phyloP scores from a whole-genome alignment of 2,113 vertebrate species.

The Pantherophis guttatus region DNA sequence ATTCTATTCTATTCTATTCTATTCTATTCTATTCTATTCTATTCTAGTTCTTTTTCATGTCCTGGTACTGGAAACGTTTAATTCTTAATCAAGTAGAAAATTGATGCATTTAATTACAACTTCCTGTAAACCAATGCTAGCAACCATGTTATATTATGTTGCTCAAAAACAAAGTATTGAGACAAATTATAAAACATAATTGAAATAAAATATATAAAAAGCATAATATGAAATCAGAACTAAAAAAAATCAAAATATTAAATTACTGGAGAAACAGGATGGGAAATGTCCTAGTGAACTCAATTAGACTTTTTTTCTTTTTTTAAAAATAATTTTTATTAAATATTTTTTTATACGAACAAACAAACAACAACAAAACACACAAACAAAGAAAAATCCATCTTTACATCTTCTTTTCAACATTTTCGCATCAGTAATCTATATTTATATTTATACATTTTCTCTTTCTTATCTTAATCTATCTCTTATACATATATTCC shows the following conservation, averaged over 20 bases:
- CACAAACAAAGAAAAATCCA: too few species aligned
- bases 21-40: too few species aligned
- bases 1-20: too few species aligned
- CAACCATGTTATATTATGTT: background rate
- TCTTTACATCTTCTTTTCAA: too few species aligned
- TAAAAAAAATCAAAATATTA: background rate
- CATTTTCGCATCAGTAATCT: too few species aligned
- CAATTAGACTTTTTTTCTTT: background rate
- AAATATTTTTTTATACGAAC: too few species aligned
- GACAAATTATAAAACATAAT: background rate
- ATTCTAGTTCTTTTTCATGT: background rate
- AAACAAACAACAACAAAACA: too few species aligned
- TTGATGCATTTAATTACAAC: background rate
- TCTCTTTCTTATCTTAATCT: too few species aligned
- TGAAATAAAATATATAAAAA: background rate
- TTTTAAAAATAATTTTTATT: too few species aligned
- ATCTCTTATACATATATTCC: too few species aligned
- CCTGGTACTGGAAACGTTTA: background rate
- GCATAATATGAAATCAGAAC: background rate
- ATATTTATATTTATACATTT: too few species aligned
- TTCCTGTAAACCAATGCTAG: background rate
- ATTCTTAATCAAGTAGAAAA: background rate
- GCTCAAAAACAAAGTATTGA: background rate
- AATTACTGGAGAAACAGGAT: background rate
- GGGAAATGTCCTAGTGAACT: background rate